Evolutionary conservation across 2,797 vertebrate species (phyloP).

Genomic region (Sparus aurata): DNA sequence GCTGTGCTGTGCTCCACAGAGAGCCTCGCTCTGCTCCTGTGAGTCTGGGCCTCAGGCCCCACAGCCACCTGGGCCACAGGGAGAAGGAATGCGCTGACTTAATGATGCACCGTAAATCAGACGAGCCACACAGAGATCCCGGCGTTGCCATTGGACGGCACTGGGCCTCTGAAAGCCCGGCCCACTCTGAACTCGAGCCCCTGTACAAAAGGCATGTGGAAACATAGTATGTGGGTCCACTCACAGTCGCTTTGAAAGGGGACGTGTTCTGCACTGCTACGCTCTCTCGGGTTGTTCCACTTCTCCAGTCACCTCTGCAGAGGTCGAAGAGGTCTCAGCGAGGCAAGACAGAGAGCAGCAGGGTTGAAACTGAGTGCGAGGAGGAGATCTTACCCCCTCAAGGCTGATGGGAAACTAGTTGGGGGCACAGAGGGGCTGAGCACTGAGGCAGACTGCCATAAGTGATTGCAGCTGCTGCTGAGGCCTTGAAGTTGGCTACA

Average conservation of each 20-base stretch:
- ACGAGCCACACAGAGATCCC: conserved; percentile 75
- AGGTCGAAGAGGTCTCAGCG: conserved; percentile 73
- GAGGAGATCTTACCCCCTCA: conserved; percentile 74
- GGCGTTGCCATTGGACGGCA: conserved; percentile 76
- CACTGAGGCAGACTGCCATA: conserved; percentile 79
- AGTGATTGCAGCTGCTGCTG: conserved; percentile 86
- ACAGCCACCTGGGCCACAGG: conserved; percentile 84
- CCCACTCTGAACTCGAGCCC: conserved; percentile 74
- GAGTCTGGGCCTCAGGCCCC: conserved; percentile 78
- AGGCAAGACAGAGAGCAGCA: conserved; percentile 72
- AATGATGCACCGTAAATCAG: conserved; percentile 88
- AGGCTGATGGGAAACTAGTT: conserved; percentile 83
- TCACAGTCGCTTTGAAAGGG: conserved; percentile 52
- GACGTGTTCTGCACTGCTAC: conserved; percentile 46
- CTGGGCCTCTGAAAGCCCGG: conserved; percentile 65
- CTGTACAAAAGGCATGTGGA: conserved; percentile 68
- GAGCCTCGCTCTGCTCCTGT: conserved; percentile 67
- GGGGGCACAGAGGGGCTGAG: conserved; percentile 79
- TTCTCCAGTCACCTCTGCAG: conserved; percentile 74
- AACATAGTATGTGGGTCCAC: conserved; percentile 65
- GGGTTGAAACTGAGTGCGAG: conserved; percentile 79
- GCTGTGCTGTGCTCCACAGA: conserved; percentile 68
- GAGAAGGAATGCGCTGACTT: conserved; percentile 85
- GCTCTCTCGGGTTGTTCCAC: conserved; percentile 53
- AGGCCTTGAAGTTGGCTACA: conserved; percentile 88